Evolutionary conservation across 1,140 invertebrate genomes (phyloP), one percentile per base, ranked within the genome.

Genomic region (Oncopeltus fasciatus): DNA sequence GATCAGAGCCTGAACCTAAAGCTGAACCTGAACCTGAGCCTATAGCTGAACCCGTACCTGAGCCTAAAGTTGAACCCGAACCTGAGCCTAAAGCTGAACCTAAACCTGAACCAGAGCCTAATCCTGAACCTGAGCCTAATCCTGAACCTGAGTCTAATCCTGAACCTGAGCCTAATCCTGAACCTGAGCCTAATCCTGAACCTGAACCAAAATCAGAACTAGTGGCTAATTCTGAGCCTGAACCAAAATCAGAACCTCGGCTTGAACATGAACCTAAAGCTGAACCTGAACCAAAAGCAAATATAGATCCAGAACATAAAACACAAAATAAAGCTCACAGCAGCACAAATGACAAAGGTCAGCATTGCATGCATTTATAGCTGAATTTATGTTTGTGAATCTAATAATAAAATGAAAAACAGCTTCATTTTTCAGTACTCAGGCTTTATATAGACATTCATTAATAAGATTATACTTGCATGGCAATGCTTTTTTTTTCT

Each of bases 221-320:
- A 24, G 14, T 8, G 14, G 31, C 31, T 38, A 14, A 38, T 5
- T 14, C 31, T 14, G 14, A 38, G 31, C 31, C 31, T 38, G 31
- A 38, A 38, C 31, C 31, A 14, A 38, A 8, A 38, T 38, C 14
- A 38, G 31, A 38, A 14, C 74, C 76, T 0, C 69, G 72, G 67
- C 69, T 74, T 2, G 70, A 70, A 60, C 65, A 68, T 2, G 71
- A 75, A 65, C 68, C 72, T 8, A 70, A 73, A 64, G 70, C 74
- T 0, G 74, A 75, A 53, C 72, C 77, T 0, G 72, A 77, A 67
- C 74, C 77, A 1, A 74, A 76, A 70, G 72, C 76, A 60, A 65
- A 69, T 58, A 68, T 71, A 18, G 71, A 75, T 67, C 70, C 66
- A 0, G 67, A 70, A 47, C 72, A 71, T 11, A 14, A 38, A 38